A percentile compares a stretch with the other conserved stretches of the same genome.
phyloP scores from a whole-genome alignment of 2,797 vertebrate species.

The Typhlichthys eigenmanni region DNA sequence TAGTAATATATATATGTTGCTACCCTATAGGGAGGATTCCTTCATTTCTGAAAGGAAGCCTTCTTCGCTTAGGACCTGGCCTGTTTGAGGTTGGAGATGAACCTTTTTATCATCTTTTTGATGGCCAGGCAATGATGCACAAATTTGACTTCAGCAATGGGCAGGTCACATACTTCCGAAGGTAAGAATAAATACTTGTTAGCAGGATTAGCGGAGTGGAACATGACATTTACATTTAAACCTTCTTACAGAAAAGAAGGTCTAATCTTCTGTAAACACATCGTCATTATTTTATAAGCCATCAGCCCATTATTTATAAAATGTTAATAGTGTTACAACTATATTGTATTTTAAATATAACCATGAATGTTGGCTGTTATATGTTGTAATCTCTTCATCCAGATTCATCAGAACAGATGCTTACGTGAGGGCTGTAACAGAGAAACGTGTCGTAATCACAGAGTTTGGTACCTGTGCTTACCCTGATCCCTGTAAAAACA shows the following conservation, averaged over 20 bases:
- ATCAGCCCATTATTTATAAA: not conserved
- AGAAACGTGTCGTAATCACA: conserved; percentile 95
- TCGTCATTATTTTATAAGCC: not conserved
- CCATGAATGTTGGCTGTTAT: not conserved
- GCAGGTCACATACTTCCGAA: conserved; percentile 90
- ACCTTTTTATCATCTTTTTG: conserved; percentile 94
- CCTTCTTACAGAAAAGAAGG: not conserved
- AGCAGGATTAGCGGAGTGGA: not conserved
- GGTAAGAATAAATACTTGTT: conserved; percentile 69
- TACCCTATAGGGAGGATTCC: conserved; percentile 85
- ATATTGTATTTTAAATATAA: not conserved
- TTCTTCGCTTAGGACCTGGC: conserved; percentile 93
- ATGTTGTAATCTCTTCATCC: not conserved
- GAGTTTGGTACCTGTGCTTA: conserved; percentile 96
- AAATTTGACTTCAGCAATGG: conserved; percentile 98
- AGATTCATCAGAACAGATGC: conserved; percentile 91
- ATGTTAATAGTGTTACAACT: too few relatives aligned
- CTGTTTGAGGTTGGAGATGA: conserved; percentile 93
- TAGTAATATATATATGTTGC: not conserved
- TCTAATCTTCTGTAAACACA: not conserved
- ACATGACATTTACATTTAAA: not conserved
- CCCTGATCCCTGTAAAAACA: conserved; percentile 98
- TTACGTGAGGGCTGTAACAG: conserved; percentile 92
- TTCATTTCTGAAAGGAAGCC: conserved; percentile 88
- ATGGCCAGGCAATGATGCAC: conserved; percentile 97